Base-by-base conservation (phyloP, 1,140 invertebrate species). In the Ditylenchus dipsaci region DNA sequence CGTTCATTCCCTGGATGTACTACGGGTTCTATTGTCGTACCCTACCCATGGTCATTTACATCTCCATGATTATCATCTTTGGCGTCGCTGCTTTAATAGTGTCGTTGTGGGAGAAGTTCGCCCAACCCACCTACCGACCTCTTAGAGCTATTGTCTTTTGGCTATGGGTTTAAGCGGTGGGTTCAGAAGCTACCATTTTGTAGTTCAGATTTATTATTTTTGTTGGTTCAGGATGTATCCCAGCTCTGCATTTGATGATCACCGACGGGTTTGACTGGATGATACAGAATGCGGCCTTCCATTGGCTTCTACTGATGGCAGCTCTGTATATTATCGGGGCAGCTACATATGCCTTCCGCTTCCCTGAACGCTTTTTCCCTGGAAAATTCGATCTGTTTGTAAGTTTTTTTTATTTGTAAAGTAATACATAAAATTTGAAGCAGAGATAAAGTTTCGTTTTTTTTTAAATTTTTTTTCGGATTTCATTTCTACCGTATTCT, bases 1-100 rank as follows among this genome's bases (percentile, higher is more conserved):
- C 94, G 67, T 98, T 98, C 87, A 92, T 99, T 78, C 95, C 95
- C 57, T 99, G 95, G 94, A 87, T 99, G 7, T 97, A 98, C 84
- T 99, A 98, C 84, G 93, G 93, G 76, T 99, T 99, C 85, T 98
- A 99, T 85, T 76, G 73, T 85, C 82, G 85, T n/a, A 59, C 83
- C 23, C 77, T 79, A 58, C 82, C 84, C 11, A 86, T 86, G 73
- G 80, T 86, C 60, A 82, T 82, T 8, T 87, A 87, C 74, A 80
- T 87, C 47, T 65, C 76, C 11, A 83, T 83, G 81, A 94, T 97
- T 67, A 88, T 93, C 78, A 88, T 93, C 47, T 88, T 99, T 73
- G 95, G 95, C 63, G 88, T 93, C 67, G 88, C 90, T 30, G 92
- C 92, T 67, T 95, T 98, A 75, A 89, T 98, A 79, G 93, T 98